Evolutionary conservation across 1,140 invertebrate species (phyloP), one percentile per base, ranked within the genome.

Genomic region (Anastrepha obliqua): DNA sequence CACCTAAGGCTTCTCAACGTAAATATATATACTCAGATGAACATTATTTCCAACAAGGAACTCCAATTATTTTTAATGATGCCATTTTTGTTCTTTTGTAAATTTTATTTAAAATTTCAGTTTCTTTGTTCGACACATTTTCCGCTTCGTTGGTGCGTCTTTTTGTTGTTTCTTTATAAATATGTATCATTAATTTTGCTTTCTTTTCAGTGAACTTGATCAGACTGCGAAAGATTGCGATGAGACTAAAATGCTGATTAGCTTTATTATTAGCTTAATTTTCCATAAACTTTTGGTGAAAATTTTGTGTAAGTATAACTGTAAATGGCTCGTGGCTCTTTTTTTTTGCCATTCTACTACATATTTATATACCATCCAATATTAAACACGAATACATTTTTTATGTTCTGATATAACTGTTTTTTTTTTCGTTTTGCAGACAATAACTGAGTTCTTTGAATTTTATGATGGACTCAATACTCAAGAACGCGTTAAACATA

Each of bases 171-270:
- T 47, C 1, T 74, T 74, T 11, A 29, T 67, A 42, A 11, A 42
- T 74, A 13, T 44, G 42, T 17, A 13, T 74, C 64, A 67, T 67
- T 67, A 67, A 67, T 67, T 65, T 65, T 67, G 29, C 64, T 67
- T 67, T 67, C 64, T 67, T 67, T 67, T 67, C 29, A 67, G 64
- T 42, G 13, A 13, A 11, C 64, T 67, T 29, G 11, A 7, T 7
- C 4, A 67, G 11, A 11, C n/a, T 39, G 64, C 13, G 64, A 67
- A 42, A 11, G n/a, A 64, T 64, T 64, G 62, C 4, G 6, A 29
- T 29, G 62, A 5, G 62, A 64, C 62, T 20, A 20, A 64, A n/a
- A 17, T 20, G 60, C 17, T 64, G 17, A 20, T n/a, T 6, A 64
- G n/a, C 2, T 64, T 2, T 13, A 64, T 64, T 64, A 4, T 64